Evolutionary conservation across 2,113 vertebrate species (phyloP).

Genomic region (Myiopsitta monachus): DNA sequence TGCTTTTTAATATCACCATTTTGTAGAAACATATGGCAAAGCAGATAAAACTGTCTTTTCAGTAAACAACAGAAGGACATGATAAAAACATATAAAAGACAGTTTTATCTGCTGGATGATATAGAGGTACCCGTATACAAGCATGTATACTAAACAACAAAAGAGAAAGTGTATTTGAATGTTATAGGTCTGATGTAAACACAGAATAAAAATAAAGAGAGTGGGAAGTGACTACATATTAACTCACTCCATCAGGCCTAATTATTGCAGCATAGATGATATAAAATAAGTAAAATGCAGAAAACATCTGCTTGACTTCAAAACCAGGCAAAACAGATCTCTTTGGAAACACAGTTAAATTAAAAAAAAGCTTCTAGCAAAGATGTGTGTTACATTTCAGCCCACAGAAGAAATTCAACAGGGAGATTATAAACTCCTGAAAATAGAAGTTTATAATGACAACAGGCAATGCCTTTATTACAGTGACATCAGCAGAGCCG

Average conservation of each 20-base stretch:
- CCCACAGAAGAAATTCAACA: slow-evolving; percentile 4
- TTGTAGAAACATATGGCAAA: slow-evolving; percentile 39
- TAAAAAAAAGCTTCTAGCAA: background rate
- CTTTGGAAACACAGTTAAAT: slow-evolving; percentile 70
- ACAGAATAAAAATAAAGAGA: slow-evolving; percentile 36
- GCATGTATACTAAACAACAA: slow-evolving; percentile 25
- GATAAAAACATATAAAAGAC: slow-evolving; percentile 55
- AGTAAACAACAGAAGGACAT: slow-evolving; percentile 59
- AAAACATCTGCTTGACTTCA: slow-evolving; percentile 29
- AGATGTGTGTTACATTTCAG: background rate
- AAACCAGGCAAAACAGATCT: slow-evolving; percentile 42
- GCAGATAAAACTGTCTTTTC: slow-evolving; percentile 51
- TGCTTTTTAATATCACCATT: slow-evolving; percentile 34
- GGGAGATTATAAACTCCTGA: slow-evolving; percentile 18
- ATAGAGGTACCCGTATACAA: slow-evolving; percentile 56
- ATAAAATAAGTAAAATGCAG: background rate
- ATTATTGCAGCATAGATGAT: slow-evolving; percentile 65
- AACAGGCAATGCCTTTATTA: background rate
- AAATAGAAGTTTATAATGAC: slow-evolving; percentile 9
- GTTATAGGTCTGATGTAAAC: slow-evolving; percentile 46
- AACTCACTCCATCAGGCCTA: slow-evolving; percentile 44
- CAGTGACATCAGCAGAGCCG: background rate
- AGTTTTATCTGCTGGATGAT: slow-evolving; percentile 58
- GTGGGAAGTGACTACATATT: slow-evolving; percentile 50
- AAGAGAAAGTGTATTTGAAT: slow-evolving; percentile 13